These are phyloP conservation scores for Gryllus longicercus DNA, from an alignment of 2,888 invertebrate species.

Conservation along the genomic window DNA sequence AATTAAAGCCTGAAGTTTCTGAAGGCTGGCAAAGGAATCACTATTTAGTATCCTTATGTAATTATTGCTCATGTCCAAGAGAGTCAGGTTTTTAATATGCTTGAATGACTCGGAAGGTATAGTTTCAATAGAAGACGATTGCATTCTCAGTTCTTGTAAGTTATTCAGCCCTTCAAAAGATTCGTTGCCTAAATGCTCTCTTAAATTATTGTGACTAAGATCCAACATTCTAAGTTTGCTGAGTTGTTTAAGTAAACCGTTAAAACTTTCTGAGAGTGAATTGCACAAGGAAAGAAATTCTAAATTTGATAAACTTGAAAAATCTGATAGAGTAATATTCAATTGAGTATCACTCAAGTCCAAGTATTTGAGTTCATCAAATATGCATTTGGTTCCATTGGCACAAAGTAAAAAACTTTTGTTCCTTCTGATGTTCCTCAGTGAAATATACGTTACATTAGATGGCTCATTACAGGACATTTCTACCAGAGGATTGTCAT, in stretches of 20 bases:
- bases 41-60: slow-evolving; percentile 40
- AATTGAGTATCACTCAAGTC: slow-evolving; percentile 54
- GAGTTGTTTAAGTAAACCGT: slow-evolving; percentile 46
- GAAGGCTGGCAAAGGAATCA: slow-evolving; percentile 45
- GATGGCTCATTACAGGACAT: neutral
- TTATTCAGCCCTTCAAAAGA: slow-evolving; percentile 50
- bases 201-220: slow-evolving; percentile 52
- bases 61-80: slow-evolving; percentile 24
- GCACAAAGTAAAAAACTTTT: neutral
- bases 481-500: slow-evolving; percentile 41
- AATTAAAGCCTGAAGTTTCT: slow-evolving; percentile 51
- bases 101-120: neutral
- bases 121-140: slow-evolving; percentile 37
- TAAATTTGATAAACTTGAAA: slow-evolving; percentile 42
- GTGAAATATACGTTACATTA: neutral
- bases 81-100: slow-evolving; percentile 19
- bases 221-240: slow-evolving; percentile 53
- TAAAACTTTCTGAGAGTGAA: slow-evolving; percentile 45
- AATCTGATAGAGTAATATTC: slow-evolving; percentile 7
- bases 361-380: slow-evolving; percentile 50
- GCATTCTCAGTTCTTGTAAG: slow-evolving; percentile 50
- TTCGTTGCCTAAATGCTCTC: slow-evolving; percentile 41
- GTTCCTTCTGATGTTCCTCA: neutral
- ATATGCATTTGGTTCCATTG: slow-evolving; percentile 19
- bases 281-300: slow-evolving; percentile 51